Conservation (phyloP, 1,140 invertebrate species). For the Eriocheir sinensis region DNA sequence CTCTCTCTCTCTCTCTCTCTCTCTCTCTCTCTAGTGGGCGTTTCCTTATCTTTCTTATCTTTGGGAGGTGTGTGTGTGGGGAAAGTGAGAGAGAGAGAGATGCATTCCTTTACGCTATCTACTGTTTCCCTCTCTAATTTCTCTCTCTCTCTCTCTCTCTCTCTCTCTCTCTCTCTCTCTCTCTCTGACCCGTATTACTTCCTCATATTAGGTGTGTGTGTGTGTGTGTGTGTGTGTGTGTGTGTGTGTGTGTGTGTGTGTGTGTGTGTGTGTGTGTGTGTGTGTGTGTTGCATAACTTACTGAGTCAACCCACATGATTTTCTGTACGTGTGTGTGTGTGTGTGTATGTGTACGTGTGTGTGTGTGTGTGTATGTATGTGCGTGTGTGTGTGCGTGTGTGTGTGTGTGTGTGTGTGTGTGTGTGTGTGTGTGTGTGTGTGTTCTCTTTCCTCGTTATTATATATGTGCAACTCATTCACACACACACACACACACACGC, state of each 20-base stretch:
- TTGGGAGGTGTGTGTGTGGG: too few relatives aligned
- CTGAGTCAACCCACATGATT: not conserved
- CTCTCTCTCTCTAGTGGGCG: not conserved
- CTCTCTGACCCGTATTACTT: not conserved
- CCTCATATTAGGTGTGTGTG: not conserved
- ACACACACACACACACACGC: conserved; percentile 34
- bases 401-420: not conserved
- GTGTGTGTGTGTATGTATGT: not conserved
- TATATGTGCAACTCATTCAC: not conserved
- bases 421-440: not conserved
- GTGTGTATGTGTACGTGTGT: conserved; percentile 37
- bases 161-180: conserved; percentile 50
- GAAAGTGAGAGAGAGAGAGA: too few relatives aligned
- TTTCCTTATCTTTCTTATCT: too few relatives aligned
- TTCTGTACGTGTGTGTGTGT: conserved; percentile 10
- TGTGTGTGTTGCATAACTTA: not conserved
- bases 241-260: not conserved
- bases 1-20: conserved; percentile 21
- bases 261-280: conserved; percentile 3
- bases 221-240: not conserved
- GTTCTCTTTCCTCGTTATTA: not conserved
- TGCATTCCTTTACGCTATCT: not conserved
- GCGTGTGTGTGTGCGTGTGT: not conserved
- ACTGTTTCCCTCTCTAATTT: too few relatives aligned
- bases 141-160: conserved; percentile 39